A percentile compares a stretch with the other conserved stretches of the same genome.
phyloP scores from a whole-genome alignment of 2,888 invertebrate species.

The Himalopsyche kuldschensis region DNA sequence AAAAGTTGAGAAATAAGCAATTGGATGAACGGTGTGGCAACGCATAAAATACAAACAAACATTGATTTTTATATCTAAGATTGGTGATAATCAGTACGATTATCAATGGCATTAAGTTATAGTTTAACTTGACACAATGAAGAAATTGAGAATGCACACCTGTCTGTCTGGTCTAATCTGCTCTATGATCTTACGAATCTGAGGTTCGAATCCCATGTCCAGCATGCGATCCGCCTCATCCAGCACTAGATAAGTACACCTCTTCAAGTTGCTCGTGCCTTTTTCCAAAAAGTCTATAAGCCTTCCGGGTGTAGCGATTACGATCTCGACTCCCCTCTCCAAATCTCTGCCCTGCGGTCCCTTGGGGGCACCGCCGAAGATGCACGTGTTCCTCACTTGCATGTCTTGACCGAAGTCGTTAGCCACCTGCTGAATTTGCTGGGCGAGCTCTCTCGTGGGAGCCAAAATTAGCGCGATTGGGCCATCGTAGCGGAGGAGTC shows the following conservation, averaged over 20 bases:
- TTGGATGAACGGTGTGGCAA: too few relatives aligned
- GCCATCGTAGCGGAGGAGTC: slow-evolving; percentile 85
- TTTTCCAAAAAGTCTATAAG: slow-evolving; percentile 92
- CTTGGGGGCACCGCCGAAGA: slow-evolving; percentile 98
- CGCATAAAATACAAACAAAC: too few relatives aligned
- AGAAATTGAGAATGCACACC: slow-evolving; percentile 53
- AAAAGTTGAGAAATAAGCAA: too few relatives aligned
- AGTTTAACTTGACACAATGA: not conserved
- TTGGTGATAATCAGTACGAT: too few relatives aligned
- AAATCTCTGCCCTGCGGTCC: slow-evolving; percentile 85
- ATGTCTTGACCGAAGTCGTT: slow-evolving; percentile 89
- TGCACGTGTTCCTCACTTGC: slow-evolving; percentile 86
- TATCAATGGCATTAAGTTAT: not conserved
- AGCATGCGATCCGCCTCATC: slow-evolving; percentile 94
- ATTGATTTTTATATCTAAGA: too few relatives aligned
- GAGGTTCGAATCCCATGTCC: slow-evolving; percentile 99
- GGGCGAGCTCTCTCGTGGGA: slow-evolving; percentile 85
- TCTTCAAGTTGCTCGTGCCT: slow-evolving; percentile 74
- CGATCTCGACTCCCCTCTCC: slow-evolving; percentile 88
- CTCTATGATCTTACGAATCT: slow-evolving; percentile 93
- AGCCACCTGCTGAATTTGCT: slow-evolving; percentile 91
- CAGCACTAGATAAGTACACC: slow-evolving; percentile 85
- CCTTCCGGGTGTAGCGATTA: slow-evolving; percentile 95
- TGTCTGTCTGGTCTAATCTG: slow-evolving; percentile 93
- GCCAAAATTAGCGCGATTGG: slow-evolving; percentile 90